Conservation (phyloP, 2,797 vertebrate species). For the Podarcis lilfordi region DNA sequence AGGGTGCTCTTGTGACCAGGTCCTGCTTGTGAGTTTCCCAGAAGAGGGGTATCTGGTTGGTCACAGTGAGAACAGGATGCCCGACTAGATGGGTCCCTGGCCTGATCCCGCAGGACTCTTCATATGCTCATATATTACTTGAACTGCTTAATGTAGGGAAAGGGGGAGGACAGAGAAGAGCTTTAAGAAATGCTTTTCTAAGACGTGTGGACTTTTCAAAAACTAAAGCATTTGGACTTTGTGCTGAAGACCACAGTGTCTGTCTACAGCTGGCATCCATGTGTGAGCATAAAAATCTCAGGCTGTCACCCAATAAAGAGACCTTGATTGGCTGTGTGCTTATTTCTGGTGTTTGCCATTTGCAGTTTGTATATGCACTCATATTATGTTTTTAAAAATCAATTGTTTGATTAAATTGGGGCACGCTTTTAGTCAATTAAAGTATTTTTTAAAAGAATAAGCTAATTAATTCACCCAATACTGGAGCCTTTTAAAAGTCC, state of each 20-base stretch:
- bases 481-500: not conserved
- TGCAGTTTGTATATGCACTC: no score
- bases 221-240: conserved; percentile 41
- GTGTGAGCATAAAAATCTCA: conserved; percentile 17
- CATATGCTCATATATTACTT: no score
- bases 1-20: no score
- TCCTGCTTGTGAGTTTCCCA: no score
- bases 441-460: not conserved
- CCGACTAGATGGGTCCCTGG: no score
- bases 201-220: conserved; percentile 36
- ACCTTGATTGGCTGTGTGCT: not conserved
- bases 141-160: conserved; percentile 39
- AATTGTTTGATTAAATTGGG: not conserved
- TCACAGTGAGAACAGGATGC: no score
- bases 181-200: conserved; percentile 53
- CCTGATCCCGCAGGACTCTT: no score
- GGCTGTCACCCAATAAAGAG: not conserved
- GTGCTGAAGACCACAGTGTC: not conserved
- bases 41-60: no score
- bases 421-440: not conserved
- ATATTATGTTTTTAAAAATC: not conserved
- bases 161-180: conserved; percentile 30
- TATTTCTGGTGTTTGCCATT: no score
- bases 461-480: not conserved
- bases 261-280: conserved; percentile 8